A percentile compares a stretch with the other conserved stretches of the same genome.
Evolutionary conservation across 2,113 vertebrate species (phyloP).

Genomic region (Microcebus lehilahytsara): DNA sequence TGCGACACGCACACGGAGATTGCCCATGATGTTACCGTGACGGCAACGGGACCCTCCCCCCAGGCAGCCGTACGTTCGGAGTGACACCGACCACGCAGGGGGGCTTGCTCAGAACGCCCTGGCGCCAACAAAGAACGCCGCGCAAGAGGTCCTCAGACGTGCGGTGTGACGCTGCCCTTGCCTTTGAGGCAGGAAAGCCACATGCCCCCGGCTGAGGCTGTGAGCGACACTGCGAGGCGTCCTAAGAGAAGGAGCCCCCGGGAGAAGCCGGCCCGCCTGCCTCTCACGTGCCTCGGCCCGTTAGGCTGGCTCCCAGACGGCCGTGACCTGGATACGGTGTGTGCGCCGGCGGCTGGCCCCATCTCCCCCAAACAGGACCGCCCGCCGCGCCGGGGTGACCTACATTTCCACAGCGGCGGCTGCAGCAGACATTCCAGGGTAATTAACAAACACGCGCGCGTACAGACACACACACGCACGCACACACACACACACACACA

Average conservation of each 20-base stretch:
- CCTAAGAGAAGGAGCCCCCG: background rate
- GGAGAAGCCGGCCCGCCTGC: background rate
- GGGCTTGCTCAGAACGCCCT: background rate
- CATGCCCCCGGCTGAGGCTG: background rate
- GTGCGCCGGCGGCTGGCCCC: background rate
- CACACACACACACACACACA: slow-evolving; percentile 52
- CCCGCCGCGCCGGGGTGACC: slow-evolving; percentile 82
- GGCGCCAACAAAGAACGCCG: background rate
- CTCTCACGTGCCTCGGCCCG: background rate
- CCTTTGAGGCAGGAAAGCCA: background rate
- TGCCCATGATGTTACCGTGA: fast-evolving
- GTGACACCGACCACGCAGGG: background rate
- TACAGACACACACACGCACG: slow-evolving; percentile 64
- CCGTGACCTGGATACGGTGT: slow-evolving; percentile 52
- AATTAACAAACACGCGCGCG: slow-evolving; percentile 79
- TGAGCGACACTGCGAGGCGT: background rate
- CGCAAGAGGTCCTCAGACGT: background rate
- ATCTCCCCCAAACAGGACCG: slow-evolving; percentile 56
- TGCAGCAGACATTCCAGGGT: slow-evolving; percentile 79
- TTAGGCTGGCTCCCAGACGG: slow-evolving; percentile 16
- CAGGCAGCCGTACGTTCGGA: background rate
- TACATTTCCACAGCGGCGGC: slow-evolving; percentile 82
- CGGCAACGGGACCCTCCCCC: background rate
- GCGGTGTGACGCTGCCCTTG: background rate
- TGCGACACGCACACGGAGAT: background rate